Evolutionary conservation across 64 coral and sea anemone species (phyloP), one percentile per base, ranked within the genome.

Genomic region (Pocillopora damicornis): DNA sequence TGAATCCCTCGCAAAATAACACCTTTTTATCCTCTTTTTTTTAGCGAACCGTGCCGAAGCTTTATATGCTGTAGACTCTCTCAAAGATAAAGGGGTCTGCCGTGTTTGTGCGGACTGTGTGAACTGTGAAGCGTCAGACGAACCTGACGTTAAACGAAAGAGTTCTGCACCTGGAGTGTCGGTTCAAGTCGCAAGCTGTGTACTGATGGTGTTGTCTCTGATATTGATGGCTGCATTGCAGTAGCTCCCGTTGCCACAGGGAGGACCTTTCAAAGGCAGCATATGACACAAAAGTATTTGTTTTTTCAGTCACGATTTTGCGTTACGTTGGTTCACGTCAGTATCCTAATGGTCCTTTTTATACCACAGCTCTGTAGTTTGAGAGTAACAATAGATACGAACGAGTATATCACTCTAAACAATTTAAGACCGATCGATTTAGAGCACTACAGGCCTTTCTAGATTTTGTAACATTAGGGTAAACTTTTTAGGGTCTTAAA

Each of bases 11-110:
- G 42, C 2, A 51, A 51, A 51, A 51, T 51, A 51, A 51, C 42
- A 34, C 35, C 13, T 87, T 18, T 60, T 56, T 74, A 13, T 37
- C 6, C 13, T 57, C 16, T 37, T 89, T 80, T 1, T 13, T 35
- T 45, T 69, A 93, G 91, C 57, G 18, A 88, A 93, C 61, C 91
- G 87, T 78, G 87, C 91, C 11, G 81, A 63, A 6, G 87, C 87
- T 5, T 79, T 88, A 22, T 93, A 93, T 61, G 76, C 59, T 15
- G 87, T 88, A 8, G 79, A 93, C 79, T 88, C 64, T 34, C 91
- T 78, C 1, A 67, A 58, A 17, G 58, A 58, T 20, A 38, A 89
- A 57, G 79, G 79, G 4, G 91, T 93, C 0, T 93, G 91, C 59
- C 60, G 73, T 35, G 73, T 84, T 15, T 93, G 91, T 30, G 3